These are phyloP conservation scores for Megaceryle alcyon DNA, from an alignment of 2,797 vertebrate species.

Conservation along the genomic window DNA sequence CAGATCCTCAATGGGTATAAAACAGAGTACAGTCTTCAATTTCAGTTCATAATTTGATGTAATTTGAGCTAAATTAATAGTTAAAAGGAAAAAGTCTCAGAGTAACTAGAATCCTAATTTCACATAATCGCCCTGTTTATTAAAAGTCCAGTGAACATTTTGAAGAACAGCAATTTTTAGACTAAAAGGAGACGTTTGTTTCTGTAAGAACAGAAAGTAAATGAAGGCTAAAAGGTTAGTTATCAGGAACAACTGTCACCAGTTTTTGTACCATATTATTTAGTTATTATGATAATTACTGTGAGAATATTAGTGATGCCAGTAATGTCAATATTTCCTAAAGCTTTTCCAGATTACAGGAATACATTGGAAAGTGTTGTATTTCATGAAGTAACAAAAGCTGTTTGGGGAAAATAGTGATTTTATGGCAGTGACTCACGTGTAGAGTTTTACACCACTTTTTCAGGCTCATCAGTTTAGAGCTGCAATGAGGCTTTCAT, in stretches of 20 bases:
- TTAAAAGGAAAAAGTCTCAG: not conserved
- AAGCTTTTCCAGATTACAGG: slow-evolving; percentile 1
- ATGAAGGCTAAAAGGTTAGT: not conserved
- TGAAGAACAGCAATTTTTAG: not conserved
- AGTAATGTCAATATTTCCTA: slow-evolving; percentile 13
- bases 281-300: slow-evolving; percentile 9
- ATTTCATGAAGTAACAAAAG: not conserved
- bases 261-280: not conserved
- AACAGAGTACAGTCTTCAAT: not conserved
- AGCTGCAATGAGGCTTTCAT: not conserved
- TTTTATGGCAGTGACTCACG: not conserved
- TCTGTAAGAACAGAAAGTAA: not conserved
- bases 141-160: not conserved
- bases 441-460: not conserved
- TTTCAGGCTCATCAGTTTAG: not conserved
- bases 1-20: not conserved
- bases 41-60: not conserved
- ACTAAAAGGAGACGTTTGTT: not conserved
- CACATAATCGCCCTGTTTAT: not conserved
- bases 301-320: not conserved
- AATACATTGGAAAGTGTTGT: not conserved
- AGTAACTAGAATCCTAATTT: not conserved
- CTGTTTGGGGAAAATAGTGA: not conserved
- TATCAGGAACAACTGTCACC: not conserved
- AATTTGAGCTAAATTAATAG: not conserved